phyloP scores from a whole-genome alignment of 2,888 invertebrate genomes.

The Selenia dentaria region DNA sequence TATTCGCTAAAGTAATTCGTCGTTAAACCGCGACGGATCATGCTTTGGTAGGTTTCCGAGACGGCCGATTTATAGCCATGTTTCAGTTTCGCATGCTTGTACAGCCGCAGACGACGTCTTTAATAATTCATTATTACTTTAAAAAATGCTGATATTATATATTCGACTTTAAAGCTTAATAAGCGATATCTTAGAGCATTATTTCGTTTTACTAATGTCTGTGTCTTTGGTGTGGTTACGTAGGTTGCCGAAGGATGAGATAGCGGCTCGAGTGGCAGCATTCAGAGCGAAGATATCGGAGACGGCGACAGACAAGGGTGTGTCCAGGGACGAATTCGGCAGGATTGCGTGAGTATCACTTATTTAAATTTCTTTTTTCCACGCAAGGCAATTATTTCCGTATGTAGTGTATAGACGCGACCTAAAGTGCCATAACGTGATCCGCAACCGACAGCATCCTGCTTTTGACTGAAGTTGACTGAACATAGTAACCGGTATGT shows the following conservation, averaged over 20 bases:
- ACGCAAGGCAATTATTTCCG: too few relatives aligned
- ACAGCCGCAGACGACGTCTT: conserved; percentile 40
- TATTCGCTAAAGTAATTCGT: conserved; percentile 71
- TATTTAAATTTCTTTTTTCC: conserved; percentile 4
- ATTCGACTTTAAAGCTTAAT: not conserved
- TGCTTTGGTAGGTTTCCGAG: conserved; percentile 77
- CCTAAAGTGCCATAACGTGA: too few relatives aligned
- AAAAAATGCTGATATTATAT: not conserved
- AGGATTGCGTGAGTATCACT: conserved; percentile 86
- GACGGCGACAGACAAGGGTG: conserved; percentile 83
- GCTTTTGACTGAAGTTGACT: too few relatives aligned
- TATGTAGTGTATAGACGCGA: too few relatives aligned
- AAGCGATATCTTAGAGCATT: conserved; percentile 14
- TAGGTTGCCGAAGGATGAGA: conserved; percentile 94
- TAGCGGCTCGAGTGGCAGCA: conserved; percentile 93
- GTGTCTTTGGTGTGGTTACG: conserved; percentile 78
- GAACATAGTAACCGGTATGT: too few relatives aligned
- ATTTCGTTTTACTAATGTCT: conserved; percentile 55
- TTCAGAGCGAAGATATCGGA: conserved; percentile 94
- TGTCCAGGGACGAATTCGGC: conserved; percentile 93
- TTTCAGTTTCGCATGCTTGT: conserved; percentile 55
- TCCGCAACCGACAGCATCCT: too few relatives aligned
- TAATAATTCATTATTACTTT: not conserved
- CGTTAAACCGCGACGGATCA: conserved; percentile 64
- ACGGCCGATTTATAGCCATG: conserved; percentile 56